These are phyloP conservation scores for Morinoia aosen DNA, from an alignment of 2,888 invertebrate genomes.

Conservation along the genomic window DNA sequence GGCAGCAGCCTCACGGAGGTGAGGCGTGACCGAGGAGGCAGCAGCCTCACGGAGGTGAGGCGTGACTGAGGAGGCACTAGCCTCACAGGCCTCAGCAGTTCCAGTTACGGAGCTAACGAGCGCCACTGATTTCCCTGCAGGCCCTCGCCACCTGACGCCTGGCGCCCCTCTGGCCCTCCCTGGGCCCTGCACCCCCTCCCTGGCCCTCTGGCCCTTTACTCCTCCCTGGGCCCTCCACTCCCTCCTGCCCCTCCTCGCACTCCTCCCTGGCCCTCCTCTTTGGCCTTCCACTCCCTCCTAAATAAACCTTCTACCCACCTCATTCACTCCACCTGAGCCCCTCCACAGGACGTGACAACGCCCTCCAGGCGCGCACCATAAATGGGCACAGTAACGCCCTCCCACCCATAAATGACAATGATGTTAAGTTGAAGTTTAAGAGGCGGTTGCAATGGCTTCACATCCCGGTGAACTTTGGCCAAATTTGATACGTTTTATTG, in stretches of 20 bases:
- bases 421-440: too few species aligned
- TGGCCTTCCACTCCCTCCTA: not conserved
- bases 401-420: too few species aligned
- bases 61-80: not conserved
- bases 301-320: not conserved
- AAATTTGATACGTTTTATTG: too few species aligned
- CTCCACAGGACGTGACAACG: not conserved
- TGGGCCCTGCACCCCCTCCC: not conserved
- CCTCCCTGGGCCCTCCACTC: not conserved
- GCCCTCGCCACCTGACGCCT: conserved; percentile 12
- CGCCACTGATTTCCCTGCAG: conserved; percentile 18
- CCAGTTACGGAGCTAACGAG: not conserved
- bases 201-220: not conserved
- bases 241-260: not conserved
- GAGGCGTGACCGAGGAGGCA: not conserved
- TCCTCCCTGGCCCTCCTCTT: not conserved
- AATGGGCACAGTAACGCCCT: not conserved
- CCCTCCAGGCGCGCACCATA: not conserved
- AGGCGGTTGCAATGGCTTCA: too few species aligned
- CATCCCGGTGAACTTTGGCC: too few species aligned
- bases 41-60: not conserved
- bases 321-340: not conserved
- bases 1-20: not conserved
- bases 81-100: conserved; percentile 5
- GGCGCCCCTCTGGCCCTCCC: not conserved